These are phyloP conservation scores for Megaceryle alcyon DNA, from an alignment of 2,797 vertebrate species.

Conservation along the genomic window DNA sequence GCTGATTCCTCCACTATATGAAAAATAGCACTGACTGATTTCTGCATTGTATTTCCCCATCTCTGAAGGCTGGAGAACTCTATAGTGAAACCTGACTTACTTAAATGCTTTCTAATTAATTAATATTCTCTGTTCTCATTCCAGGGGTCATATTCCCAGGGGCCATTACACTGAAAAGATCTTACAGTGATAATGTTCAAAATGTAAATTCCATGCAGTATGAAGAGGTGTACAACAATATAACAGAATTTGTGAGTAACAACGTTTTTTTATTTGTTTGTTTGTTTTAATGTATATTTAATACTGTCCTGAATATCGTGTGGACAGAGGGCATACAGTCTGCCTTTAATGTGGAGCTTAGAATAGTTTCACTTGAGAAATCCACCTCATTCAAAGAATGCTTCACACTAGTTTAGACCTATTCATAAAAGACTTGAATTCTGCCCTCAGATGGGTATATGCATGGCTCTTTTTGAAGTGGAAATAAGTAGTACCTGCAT, in stretches of 20 bases:
- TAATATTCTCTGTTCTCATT: slow-evolving; percentile 45
- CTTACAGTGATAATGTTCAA: accelerated
- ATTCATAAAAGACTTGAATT: background rate
- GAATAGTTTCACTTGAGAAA: background rate
- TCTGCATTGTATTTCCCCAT: background rate
- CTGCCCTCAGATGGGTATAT: background rate
- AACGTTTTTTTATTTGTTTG: background rate
- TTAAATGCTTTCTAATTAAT: background rate
- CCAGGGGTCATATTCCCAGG: slow-evolving; percentile 58
- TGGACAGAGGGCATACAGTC: background rate
- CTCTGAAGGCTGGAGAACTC: background rate
- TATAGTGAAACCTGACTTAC: background rate
- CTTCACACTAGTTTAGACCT: background rate
- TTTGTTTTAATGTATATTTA: background rate
- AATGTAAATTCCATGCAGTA: accelerated
- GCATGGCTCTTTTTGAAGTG: background rate
- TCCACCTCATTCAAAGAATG: background rate
- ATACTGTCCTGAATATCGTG: background rate
- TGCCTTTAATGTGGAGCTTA: background rate
- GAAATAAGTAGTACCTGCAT: background rate
- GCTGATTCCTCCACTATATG: background rate
- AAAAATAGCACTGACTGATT: background rate
- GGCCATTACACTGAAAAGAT: accelerated
- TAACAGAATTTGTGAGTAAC: slow-evolving; percentile 49
- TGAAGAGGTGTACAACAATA: accelerated